Conservation (phyloP, 2,113 vertebrate species). For the Talpa occidentalis region DNA sequence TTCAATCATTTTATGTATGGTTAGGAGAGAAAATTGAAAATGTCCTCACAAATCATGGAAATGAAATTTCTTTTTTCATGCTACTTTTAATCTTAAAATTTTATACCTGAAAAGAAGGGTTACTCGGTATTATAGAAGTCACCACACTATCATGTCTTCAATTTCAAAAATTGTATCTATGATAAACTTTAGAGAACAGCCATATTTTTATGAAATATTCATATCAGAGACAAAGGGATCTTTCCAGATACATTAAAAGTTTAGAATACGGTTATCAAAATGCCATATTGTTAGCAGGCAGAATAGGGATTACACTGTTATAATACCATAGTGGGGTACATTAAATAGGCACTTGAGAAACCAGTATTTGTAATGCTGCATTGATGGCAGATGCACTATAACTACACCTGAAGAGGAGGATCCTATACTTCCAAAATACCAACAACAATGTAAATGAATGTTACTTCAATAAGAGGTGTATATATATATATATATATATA, state of each 20-base stretch:
- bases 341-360: neutral
- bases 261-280: neutral
- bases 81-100: neutral
- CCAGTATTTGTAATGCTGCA: neutral
- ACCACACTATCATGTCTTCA: neutral
- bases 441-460: too few relatives aligned
- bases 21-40: neutral
- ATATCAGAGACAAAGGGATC: neutral
- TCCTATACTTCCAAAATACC: too few relatives aligned
- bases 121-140: neutral
- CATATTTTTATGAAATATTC: constrained; percentile 20
- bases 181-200: neutral
- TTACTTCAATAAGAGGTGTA: too few relatives aligned
- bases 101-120: neutral
- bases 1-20: neutral
- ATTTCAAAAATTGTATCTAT: neutral
- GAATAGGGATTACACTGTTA: neutral
- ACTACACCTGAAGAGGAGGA: too few relatives aligned
- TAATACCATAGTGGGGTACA: neutral
- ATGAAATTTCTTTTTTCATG: neutral
- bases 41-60: neutral
- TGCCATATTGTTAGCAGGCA: too few relatives aligned
- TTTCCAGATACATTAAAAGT: neutral
- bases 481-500: too few relatives aligned
- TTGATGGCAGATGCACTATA: too few relatives aligned